These are phyloP conservation scores for Ormyrus thymus DNA, from an alignment of 2,888 invertebrate genomes.

Conservation along the genomic window DNA sequence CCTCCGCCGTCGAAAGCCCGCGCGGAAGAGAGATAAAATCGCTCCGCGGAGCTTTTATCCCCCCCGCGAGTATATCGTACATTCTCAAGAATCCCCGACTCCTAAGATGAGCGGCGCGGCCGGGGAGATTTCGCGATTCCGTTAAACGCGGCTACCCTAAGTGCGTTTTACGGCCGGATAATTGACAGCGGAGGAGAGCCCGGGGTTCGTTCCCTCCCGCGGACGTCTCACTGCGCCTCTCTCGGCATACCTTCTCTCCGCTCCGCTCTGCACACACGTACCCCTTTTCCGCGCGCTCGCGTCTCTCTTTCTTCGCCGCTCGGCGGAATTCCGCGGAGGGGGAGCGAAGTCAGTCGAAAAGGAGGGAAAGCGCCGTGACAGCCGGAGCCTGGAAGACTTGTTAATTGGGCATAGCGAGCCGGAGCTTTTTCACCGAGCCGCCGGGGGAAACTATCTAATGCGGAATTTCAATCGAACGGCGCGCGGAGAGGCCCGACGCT, in stretches of 20 bases:
- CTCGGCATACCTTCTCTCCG: neutral
- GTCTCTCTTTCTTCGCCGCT: neutral
- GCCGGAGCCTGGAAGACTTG: neutral
- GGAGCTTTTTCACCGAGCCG: neutral
- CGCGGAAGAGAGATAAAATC: too few species aligned
- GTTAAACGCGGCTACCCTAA: too few species aligned
- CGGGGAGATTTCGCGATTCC: too few species aligned
- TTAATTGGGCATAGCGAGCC: neutral
- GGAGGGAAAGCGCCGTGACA: neutral
- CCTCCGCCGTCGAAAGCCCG: too few species aligned
- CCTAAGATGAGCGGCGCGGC: too few species aligned
- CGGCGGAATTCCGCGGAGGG: constrained; percentile 1
- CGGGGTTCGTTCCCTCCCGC: neutral
- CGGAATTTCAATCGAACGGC: neutral
- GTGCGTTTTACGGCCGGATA: constrained; percentile 19
- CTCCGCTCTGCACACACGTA: neutral
- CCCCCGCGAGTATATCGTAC: neutral
- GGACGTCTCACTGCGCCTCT: constrained; percentile 15
- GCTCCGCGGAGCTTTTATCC: too few species aligned
- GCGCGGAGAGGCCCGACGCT: neutral
- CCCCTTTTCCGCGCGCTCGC: constrained; percentile 9
- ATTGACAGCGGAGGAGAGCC: constrained; percentile 19
- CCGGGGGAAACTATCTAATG: neutral
- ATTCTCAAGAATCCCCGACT: too few species aligned
- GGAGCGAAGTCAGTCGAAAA: neutral